Percentiles rank a stretch among this genome's conserved stretches.
These are phyloP conservation scores for Poecilia wingei DNA, from an alignment of 2,797 vertebrate genomes.

Conservation along the genomic window DNA sequence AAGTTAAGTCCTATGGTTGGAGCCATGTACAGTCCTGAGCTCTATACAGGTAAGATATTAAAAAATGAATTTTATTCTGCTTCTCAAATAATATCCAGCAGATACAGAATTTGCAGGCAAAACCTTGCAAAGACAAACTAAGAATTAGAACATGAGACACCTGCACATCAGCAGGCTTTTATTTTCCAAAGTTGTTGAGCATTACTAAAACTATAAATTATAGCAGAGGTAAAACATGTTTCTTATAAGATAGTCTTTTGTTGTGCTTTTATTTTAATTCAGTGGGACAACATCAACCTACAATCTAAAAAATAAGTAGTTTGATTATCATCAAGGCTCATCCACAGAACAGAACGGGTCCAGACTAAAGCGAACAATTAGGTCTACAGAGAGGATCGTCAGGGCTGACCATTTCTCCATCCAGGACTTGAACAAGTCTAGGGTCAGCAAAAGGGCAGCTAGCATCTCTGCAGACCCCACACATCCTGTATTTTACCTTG, in stretches of 20 bases:
- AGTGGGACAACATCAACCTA: background rate
- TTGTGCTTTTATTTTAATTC: background rate
- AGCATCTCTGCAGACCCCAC: background rate
- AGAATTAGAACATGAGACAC: background rate
- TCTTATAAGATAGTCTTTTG: background rate
- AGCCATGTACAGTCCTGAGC: conserved; percentile 97
- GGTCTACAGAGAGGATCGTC: background rate
- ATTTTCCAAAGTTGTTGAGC: background rate
- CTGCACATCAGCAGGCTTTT: background rate
- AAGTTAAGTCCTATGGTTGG: conserved; percentile 97
- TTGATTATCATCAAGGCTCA: background rate
- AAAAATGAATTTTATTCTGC: background rate
- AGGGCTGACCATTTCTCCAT: background rate
- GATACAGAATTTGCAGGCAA: background rate
- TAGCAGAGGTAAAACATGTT: background rate
- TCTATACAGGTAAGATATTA: conserved; percentile 90
- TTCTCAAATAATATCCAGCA: background rate
- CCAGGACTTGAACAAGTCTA: background rate
- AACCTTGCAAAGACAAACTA: background rate
- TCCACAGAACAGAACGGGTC: background rate
- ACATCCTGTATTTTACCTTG: background rate
- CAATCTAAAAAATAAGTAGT: background rate
- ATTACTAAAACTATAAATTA: background rate
- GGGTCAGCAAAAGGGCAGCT: background rate
- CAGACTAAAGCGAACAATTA: background rate